Conservation (phyloP, 2,113 vertebrate species). For the Tetrao urogallus region DNA sequence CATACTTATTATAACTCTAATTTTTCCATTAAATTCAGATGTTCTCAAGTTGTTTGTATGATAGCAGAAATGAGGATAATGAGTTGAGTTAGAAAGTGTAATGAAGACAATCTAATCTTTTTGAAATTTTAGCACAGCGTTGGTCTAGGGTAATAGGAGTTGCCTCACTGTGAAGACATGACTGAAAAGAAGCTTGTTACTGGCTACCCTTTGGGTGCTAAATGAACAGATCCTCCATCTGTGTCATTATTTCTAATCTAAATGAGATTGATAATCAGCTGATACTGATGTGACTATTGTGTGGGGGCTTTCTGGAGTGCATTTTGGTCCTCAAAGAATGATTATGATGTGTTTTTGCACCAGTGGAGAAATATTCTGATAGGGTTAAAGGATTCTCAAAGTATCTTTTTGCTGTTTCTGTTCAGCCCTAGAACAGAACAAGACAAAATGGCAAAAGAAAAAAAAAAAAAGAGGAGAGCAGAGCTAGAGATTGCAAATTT, state of each 20-base stretch:
- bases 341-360: background rate
- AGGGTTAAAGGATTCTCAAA: background rate
- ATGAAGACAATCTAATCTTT: background rate
- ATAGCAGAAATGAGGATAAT: background rate
- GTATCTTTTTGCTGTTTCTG: no score
- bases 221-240: background rate
- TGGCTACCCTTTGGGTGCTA: background rate
- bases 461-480: no score
- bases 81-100: background rate
- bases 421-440: no score
- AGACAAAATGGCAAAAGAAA: no score
- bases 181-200: background rate
- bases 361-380: background rate
- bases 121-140: background rate
- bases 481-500: no score
- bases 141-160: background rate
- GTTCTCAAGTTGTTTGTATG: background rate
- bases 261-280: background rate
- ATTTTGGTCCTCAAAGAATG: background rate
- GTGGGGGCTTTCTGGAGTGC: background rate
- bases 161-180: background rate
- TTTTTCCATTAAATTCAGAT: background rate
- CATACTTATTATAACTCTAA: background rate
- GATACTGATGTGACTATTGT: background rate
- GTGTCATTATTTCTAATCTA: background rate